Conservation (phyloP, 1,140 invertebrate genomes). For the Trichomalopsis sarcophagae region DNA sequence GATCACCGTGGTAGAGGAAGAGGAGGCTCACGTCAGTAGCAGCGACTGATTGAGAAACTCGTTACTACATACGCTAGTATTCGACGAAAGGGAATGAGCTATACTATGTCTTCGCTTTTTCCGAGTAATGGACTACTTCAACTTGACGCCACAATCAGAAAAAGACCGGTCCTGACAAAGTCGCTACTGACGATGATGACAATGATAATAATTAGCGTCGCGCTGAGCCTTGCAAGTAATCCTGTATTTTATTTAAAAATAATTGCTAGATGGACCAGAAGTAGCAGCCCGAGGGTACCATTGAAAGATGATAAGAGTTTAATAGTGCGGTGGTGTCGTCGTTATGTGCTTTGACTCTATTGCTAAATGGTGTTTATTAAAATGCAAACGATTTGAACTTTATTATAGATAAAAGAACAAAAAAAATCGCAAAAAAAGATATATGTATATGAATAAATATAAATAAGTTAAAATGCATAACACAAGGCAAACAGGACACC, state of each 20-base stretch:
- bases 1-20: slow-evolving; percentile 69
- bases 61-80: slow-evolving; percentile 26
- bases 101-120: slow-evolving; percentile 36
- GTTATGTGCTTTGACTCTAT: slow-evolving; percentile 52
- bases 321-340: slow-evolving; percentile 52
- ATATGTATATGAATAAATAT: slow-evolving; percentile 56
- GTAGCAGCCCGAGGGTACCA: slow-evolving; percentile 35
- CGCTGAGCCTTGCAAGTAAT: slow-evolving; percentile 48
- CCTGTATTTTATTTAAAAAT: slow-evolving; percentile 48
- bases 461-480: slow-evolving; percentile 49
- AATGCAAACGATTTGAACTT: slow-evolving; percentile 54
- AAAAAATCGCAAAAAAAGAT: slow-evolving; percentile 55
- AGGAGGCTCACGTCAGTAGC: slow-evolving; percentile 71
- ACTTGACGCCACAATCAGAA: slow-evolving; percentile 21
- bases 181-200: slow-evolving; percentile 16
- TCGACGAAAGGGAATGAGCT: slow-evolving; percentile 38
- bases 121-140: slow-evolving; percentile 34
- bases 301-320: slow-evolving; percentile 42
- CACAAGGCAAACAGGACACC: slow-evolving; percentile 44
- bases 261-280: slow-evolving; percentile 46
- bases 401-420: slow-evolving; percentile 57
- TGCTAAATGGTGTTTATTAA: slow-evolving; percentile 69
- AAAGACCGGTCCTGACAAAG: slow-evolving; percentile 28
- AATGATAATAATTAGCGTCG: slow-evolving; percentile 46
- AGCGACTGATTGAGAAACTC: slow-evolving; percentile 49